A percentile compares a stretch with the other conserved stretches of the same genome.
phyloP scores from a whole-genome alignment of 2,113 vertebrate species.

The Arvicanthis niloticus region DNA sequence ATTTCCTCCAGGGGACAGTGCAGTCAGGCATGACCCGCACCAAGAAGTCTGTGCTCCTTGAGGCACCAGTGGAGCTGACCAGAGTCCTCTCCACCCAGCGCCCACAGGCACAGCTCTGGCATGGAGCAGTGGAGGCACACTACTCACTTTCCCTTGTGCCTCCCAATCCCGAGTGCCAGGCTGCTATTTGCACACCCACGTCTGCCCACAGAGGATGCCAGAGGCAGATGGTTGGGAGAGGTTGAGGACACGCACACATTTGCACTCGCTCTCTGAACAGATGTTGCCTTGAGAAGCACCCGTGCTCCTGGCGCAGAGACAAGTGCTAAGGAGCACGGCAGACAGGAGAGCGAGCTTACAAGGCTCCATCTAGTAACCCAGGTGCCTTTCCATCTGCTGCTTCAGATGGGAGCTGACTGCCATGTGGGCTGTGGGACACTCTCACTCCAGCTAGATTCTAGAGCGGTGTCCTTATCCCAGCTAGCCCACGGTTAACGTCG shows the following conservation, averaged over 20 bases:
- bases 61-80: not conserved
- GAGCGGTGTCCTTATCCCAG: too few relatives aligned
- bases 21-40: not conserved
- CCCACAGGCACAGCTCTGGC: not conserved
- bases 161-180: not conserved
- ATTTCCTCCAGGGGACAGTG: not conserved
- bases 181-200: not conserved
- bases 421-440: not conserved
- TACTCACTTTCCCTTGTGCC: fast-evolving
- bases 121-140: not conserved
- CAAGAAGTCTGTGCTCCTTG: not conserved
- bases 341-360: not conserved
- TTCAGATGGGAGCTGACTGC: not conserved
- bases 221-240: fast-evolving
- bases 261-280: not conserved
- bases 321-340: not conserved
- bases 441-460: not conserved
- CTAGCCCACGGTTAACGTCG: not conserved
- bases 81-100: not conserved
- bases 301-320: not conserved
- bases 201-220: not conserved
- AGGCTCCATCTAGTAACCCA: not conserved
- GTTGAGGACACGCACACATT: not conserved
- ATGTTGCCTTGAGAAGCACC: too few relatives aligned
- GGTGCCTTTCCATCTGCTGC: not conserved